Percentiles rank a stretch among this genome's conserved stretches.
Evolutionary conservation across 1,140 invertebrate species (phyloP).

Genomic region (Holcopasites calliopsidis): DNA sequence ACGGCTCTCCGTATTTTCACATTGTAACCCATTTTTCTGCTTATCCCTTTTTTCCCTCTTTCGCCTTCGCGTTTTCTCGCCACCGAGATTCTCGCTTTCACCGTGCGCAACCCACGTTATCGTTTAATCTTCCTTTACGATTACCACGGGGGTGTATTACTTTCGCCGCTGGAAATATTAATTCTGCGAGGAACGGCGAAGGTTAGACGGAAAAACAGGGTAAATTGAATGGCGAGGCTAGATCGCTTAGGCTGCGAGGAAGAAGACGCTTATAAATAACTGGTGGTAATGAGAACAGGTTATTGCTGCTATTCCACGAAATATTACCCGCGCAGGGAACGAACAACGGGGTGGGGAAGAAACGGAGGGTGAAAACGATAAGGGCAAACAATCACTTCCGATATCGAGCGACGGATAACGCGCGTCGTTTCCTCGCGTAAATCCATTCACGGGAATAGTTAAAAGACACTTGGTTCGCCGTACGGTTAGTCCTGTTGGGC

Average conservation of each 20-base stretch:
- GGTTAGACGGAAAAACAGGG: not conserved
- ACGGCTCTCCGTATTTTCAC: not conserved
- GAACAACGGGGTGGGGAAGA: not conserved
- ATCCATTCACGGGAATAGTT: conserved; percentile 44
- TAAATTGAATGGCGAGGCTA: not conserved
- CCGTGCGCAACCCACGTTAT: no score
- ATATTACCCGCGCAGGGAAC: not conserved
- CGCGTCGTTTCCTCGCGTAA: conserved; percentile 19
- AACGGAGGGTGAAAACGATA: not conserved
- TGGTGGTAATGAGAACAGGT: not conserved
- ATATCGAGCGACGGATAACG: conserved; percentile 24
- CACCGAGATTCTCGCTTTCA: no score
- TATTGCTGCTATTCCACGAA: not conserved
- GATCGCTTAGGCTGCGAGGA: not conserved
- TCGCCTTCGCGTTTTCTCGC: not conserved
- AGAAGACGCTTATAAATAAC: not conserved
- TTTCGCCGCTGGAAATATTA: no score
- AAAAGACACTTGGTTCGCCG: conserved; percentile 27
- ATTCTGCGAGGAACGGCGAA: no score
- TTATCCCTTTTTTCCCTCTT: not conserved
- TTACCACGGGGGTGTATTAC: no score
- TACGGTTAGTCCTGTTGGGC: not conserved
- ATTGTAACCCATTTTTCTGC: no score
- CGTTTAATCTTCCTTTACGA: no score
- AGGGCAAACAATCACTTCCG: conserved; percentile 8